Percentiles rank a stretch among this genome's conserved stretches.
Evolutionary conservation across 2,888 invertebrate species (phyloP).

Genomic region (Liopterus haemorrhoidalis): DNA sequence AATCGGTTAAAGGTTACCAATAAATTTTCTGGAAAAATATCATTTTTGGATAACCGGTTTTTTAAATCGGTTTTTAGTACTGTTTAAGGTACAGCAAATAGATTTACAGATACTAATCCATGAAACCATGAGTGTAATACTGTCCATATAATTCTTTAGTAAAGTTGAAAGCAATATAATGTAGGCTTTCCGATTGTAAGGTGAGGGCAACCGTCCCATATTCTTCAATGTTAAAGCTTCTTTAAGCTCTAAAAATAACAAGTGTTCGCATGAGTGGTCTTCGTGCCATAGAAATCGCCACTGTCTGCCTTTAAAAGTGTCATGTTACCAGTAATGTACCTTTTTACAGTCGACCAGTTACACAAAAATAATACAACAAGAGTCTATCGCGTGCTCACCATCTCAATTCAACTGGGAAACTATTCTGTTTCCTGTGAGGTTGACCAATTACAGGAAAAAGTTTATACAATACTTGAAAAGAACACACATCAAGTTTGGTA

Average conservation of each 20-base stretch:
- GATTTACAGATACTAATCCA: neutral
- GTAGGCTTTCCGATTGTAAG: constrained; percentile 8
- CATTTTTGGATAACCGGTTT: too few relatives aligned
- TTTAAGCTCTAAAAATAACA: constrained; percentile 21
- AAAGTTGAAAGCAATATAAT: constrained; percentile 20
- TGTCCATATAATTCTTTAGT: constrained; percentile 1
- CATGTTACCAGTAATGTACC: constrained; percentile 22
- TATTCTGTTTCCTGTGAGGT: constrained; percentile 15
- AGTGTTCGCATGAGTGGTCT: constrained; percentile 23
- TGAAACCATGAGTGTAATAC: constrained; percentile 8
- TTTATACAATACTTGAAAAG: constrained; percentile 21
- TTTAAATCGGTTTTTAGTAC: too few relatives aligned
- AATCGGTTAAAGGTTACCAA: neutral
- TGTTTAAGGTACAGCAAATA: neutral
- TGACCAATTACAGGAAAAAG: constrained; percentile 21
- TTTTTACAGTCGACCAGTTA: constrained; percentile 15
- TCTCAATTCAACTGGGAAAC: constrained; percentile 5
- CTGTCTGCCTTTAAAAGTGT: constrained; percentile 23
- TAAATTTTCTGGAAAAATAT: neutral
- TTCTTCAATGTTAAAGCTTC: constrained; percentile 18
- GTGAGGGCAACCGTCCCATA: constrained; percentile 11
- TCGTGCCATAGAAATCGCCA: constrained; percentile 19
- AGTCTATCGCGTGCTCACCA: neutral
- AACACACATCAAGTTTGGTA: constrained; percentile 21
- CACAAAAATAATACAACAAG: too few relatives aligned